Conservation (phyloP, 2,797 vertebrate species). For the Microctenopoma stevenorrisi region DNA sequence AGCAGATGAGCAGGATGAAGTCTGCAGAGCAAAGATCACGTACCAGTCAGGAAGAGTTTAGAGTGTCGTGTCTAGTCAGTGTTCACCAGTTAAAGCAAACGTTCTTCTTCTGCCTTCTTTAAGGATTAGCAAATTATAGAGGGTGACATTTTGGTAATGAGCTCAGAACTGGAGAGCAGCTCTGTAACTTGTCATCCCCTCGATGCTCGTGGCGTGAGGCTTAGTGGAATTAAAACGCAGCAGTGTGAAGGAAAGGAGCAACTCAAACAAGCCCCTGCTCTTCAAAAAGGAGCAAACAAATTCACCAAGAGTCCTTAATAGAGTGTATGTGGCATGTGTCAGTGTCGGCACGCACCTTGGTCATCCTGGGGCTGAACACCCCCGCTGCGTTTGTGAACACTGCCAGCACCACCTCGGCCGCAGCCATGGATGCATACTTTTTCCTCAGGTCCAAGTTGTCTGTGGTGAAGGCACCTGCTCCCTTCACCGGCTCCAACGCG, state of each 20-base stretch:
- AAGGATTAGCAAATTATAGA: conserved; percentile 48
- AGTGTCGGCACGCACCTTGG: conserved; percentile 68
- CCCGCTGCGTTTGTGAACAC: conserved; percentile 74
- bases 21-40: background rate
- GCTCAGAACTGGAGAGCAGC: conserved; percentile 15
- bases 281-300: conserved; percentile 1
- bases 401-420: conserved; percentile 75
- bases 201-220: conserved; percentile 7
- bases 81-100: conserved; percentile 1
- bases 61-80: background rate
- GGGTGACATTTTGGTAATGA: conserved; percentile 44
- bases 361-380: conserved; percentile 77
- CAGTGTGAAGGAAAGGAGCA: background rate
- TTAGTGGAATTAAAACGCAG: conserved; percentile 20
- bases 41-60: background rate
- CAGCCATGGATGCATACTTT: conserved; percentile 74
- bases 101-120: conserved; percentile 1
- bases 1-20: background rate
- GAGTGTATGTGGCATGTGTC: background rate
- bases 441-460: conserved; percentile 77
- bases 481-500: conserved; percentile 72
- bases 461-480: conserved; percentile 47
- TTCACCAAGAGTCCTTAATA: background rate
- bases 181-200: conserved; percentile 3
- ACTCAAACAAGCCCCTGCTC: conserved; percentile 1